Evolutionary conservation across 2,888 invertebrate genomes (phyloP), one percentile per base, ranked within the genome.

Genomic region (Oegoconia quadripuncta): DNA sequence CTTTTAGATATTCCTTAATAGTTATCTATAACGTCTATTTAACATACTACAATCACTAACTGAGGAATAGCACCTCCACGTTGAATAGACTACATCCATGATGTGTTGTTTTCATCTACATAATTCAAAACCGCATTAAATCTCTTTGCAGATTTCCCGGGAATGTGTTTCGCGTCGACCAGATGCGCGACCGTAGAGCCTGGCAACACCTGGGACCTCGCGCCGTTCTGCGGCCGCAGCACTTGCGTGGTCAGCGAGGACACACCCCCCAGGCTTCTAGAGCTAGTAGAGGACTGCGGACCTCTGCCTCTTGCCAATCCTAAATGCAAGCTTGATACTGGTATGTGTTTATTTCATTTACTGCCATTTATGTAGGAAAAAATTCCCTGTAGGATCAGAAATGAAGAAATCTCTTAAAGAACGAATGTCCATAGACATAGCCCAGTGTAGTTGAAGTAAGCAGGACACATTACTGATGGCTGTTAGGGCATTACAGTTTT

Each of bases 201-300:
- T 2, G 93, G 93, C 45, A 92, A 95, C 79, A 88, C 92, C 42
- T 96, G 96, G 96, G 95, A 95, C 38, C 78, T 96, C 57, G 89
- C 93, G 2, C 96, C 96, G 3, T 96, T 96, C 92, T 96, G 96
- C 66, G 96, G 96, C n/a, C 92, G 94, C 52, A 95, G 95, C 59
- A 95, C 95, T 38, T 96, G 96, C 81, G 93, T 95, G 3, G 89
- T 92, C 55, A 92, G 93, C 52, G 93, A 95, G 50, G 93, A 95
- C 68, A 88, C 90, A 50, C 91, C 93, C 20, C 91, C 92, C 23
- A 91, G 93, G 60, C 90, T 96, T 0, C 86, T 95, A 51, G 95
- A 96, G 81, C 88, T 95, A 56, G 95, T 95, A 0, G 95, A 96
- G 68, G 96, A 96, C 80, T 97, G 96, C 63, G 96, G 96, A 8